These are phyloP conservation scores for Octomys mimax DNA, from an alignment of 2,797 vertebrate genomes.

Conservation along the genomic window DNA sequence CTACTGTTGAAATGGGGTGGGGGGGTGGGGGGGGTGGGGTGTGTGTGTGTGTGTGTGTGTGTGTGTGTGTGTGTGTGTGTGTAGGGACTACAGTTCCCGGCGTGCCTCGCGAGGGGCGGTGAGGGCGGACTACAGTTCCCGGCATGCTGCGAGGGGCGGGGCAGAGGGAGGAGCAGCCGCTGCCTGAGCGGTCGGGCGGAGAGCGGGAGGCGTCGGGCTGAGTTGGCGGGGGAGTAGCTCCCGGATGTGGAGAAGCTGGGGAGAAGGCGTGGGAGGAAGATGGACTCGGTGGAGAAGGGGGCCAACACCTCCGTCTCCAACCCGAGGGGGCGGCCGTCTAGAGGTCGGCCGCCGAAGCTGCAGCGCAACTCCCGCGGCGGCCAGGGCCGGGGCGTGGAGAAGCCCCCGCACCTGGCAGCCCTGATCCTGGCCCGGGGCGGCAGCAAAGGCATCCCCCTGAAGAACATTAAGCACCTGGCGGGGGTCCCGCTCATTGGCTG, in stretches of 20 bases:
- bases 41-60: not conserved
- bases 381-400: slow-evolving; percentile 72
- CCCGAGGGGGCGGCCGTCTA: slow-evolving; percentile 64
- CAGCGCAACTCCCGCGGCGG: slow-evolving; percentile 79
- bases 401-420: slow-evolving; percentile 89
- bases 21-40: not conserved
- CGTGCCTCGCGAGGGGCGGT: slow-evolving; percentile 17
- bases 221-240: slow-evolving; percentile 67
- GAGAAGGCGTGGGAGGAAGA: slow-evolving; percentile 81
- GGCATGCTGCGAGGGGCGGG: slow-evolving; percentile 38
- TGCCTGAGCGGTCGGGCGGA: not conserved
- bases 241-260: slow-evolving; percentile 85
- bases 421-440: slow-evolving; percentile 95
- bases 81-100: slow-evolving; percentile 62
- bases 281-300: slow-evolving; percentile 84
- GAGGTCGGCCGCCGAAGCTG: slow-evolving; percentile 74
- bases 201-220: slow-evolving; percentile 61
- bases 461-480: slow-evolving; percentile 95
- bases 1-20: accelerated
- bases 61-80: too few relatives aligned
- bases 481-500: slow-evolving; percentile 96
- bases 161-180: not conserved
- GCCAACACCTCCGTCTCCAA: slow-evolving; percentile 79
- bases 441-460: slow-evolving; percentile 96
- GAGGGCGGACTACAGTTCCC: slow-evolving; percentile 59